Evolutionary conservation across 30 jellyfish, hydroid and myxozoan species (phyloP), one percentile per base, ranked within the genome.

Genomic region (Aurelia aurita complex sp. Pacific): DNA sequence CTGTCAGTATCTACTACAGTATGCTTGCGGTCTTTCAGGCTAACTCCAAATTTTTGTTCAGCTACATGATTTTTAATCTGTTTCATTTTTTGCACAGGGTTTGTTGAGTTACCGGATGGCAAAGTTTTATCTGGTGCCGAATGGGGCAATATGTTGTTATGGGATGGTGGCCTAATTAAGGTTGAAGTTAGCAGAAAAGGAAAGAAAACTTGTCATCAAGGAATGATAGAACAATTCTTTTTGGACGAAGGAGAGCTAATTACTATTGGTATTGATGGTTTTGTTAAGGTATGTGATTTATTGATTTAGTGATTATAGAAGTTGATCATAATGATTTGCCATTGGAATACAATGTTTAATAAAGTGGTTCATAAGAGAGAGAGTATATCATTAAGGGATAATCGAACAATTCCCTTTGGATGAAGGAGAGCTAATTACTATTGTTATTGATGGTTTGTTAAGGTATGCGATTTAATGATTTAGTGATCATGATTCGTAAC

Each of bases 91-190:
- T 42, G 0, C 67, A 9, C 43, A 94, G 98, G 98, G 8, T 94
- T 94, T 74, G 97, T 94, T 54, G 98, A 88, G 83, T 72, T 94
- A 54, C 98, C 98, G 2, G 98, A 89, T 82, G 98, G 98, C 36
- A 94, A 94, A 69, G 98, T 94, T 18, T 70, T 94, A 64, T 94
- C 98, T 29, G 98, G 98, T 2, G 78, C 97, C 6, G 98, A 94
- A 79, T 94, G 98, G 98, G 98, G 98, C 16, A 94, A 94, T 86
- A 89, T 94, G 97, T 72, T 94, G 57, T 77, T 94, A 16, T 94
- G 98, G 98, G 98, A 94, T 79, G 98, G 97, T 66, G 97, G 98
- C 13, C 88, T 94, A 0, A 94, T 94, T 77, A 94, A 94, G 79
- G 98, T 74, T 17, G 98, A 94, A 53, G 71, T 94, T 3, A 80